Percentiles rank a stretch among this genome's conserved stretches.
These are phyloP conservation scores for Pissodes strobi DNA, from an alignment of 1,140 invertebrate species.

Conservation along the genomic window DNA sequence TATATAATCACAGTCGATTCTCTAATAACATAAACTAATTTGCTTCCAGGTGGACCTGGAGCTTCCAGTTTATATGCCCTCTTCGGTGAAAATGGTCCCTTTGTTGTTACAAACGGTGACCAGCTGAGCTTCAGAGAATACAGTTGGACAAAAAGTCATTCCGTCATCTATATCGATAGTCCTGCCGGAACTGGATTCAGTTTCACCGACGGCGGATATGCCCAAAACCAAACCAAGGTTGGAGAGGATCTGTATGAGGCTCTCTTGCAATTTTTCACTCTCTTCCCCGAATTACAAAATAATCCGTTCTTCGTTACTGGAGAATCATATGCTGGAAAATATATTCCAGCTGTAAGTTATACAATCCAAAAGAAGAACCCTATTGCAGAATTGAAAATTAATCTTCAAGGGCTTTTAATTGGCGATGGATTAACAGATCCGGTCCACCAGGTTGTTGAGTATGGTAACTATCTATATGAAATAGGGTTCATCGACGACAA, in stretches of 20 bases:
- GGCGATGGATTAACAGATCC: constrained; percentile 81
- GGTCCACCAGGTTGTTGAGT: constrained; percentile 64
- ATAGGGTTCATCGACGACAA: constrained; percentile 73
- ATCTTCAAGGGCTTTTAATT: constrained; percentile 76
- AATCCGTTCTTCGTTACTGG: constrained; percentile 78
- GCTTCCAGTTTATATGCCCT: constrained; percentile 27
- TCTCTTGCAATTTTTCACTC: constrained; percentile 69
- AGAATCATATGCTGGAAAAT: constrained; percentile 86
- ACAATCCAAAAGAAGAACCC: constrained; percentile 68
- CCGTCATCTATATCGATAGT: constrained; percentile 82
- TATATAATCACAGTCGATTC: too few species aligned
- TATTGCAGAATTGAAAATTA: constrained; percentile 63
- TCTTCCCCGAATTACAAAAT: constrained; percentile 69
- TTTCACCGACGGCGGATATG: constrained; percentile 68
- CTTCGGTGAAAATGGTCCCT: constrained; percentile 37
- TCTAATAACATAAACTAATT: too few species aligned
- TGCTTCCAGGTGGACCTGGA: constrained; percentile 67
- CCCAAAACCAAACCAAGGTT: constrained; percentile 66
- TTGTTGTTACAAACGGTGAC: constrained; percentile 13
- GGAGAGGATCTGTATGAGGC: constrained; percentile 68
- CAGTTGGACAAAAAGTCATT: constrained; percentile 75
- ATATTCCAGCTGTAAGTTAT: constrained; percentile 77
- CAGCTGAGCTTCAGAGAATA: constrained; percentile 48
- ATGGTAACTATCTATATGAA: constrained; percentile 72
- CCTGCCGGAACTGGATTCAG: constrained; percentile 81